Evolutionary conservation across 2,888 invertebrate species (phyloP).

Genomic region (Syrphus vitripennis): DNA sequence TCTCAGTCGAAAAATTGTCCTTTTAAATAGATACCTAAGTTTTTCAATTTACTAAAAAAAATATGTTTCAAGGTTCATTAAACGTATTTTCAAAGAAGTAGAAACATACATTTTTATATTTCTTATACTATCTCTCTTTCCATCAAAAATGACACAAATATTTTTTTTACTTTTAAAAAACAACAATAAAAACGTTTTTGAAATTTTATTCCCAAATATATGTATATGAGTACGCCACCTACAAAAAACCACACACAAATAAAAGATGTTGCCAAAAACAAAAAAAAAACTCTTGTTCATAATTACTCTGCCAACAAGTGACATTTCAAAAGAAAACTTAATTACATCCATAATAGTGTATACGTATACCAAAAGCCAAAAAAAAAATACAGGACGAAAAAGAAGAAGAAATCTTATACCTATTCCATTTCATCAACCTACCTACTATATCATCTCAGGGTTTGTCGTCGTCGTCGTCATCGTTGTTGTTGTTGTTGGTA

Average conservation of each 20-base stretch:
- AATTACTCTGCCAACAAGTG: constrained; percentile 60
- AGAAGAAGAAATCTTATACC: constrained; percentile 21
- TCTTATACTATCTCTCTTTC: too few relatives aligned
- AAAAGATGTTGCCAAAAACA: constrained; percentile 5
- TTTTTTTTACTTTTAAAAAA: too few relatives aligned
- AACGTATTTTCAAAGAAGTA: too few relatives aligned
- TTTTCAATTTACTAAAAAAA: too few relatives aligned
- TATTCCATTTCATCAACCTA: constrained; percentile 52
- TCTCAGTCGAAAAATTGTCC: too few relatives aligned
- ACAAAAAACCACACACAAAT: constrained; percentile 2
- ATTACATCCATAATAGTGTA: constrained; percentile 31
- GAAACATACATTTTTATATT: too few relatives aligned
- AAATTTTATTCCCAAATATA: not conserved
- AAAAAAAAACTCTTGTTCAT: constrained; percentile 8
- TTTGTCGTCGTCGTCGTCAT: not conserved
- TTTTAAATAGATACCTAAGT: too few relatives aligned
- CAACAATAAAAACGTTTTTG: too few relatives aligned
- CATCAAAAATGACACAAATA: too few relatives aligned
- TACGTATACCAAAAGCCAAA: not conserved
- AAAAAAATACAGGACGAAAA: not conserved
- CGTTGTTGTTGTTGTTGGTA: not conserved
- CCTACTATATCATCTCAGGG: not conserved
- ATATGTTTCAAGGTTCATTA: too few relatives aligned
- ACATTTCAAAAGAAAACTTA: constrained; percentile 59
- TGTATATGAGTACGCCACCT: not conserved